Base-by-base conservation (phyloP, 2,797 vertebrate genomes). In the Sebastes hopkinsi region DNA sequence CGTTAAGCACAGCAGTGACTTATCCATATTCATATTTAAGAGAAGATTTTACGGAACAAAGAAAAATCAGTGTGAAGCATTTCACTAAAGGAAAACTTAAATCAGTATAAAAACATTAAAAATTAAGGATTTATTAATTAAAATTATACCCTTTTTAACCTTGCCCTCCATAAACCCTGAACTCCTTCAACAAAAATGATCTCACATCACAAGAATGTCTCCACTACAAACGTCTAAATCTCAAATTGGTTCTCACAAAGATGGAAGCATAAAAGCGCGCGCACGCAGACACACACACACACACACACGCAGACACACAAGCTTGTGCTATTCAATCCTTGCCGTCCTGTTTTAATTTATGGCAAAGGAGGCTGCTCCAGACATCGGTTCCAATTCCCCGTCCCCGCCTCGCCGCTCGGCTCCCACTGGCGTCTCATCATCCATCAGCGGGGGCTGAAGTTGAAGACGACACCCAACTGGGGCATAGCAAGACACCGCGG, bases 311-410 rank as follows among this genome's bases (percentile, higher is more conserved):
- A 65, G 74, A 72, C 29, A 78, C 11, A 69, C 3, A 73, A 65
- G 80, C 79, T 67, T 67, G 75, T 84, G 93, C 90, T 90, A 91
- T 93, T 92, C 91, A 93, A 93, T 94, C 93, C 88, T 87, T 67
- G 71, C 66, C 72, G 83, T 88, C 85, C 78, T 82, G 82, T 86
- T 92, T 91, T 91, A 94, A 95, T 95, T 96, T 95, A 95, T 93
- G 92, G 84, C 86, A 79, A 88, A 87, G 67, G 67, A 90, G 88
- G 72, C 79, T 79, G 73, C 88, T 87, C 62, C 88, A 92, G 83
- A 90, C 88, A 75, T 72, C 70, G 83, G 85, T 92, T 93, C 90
- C 88, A 87, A 92, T 93, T 88, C 80, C 27, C 70, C n/a, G 11
- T 85, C 81, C 88, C 87, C 70, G 68, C 82, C 80, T 77, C 60